Conservation (phyloP, 2,113 vertebrate species). For the Tupaia tana region DNA sequence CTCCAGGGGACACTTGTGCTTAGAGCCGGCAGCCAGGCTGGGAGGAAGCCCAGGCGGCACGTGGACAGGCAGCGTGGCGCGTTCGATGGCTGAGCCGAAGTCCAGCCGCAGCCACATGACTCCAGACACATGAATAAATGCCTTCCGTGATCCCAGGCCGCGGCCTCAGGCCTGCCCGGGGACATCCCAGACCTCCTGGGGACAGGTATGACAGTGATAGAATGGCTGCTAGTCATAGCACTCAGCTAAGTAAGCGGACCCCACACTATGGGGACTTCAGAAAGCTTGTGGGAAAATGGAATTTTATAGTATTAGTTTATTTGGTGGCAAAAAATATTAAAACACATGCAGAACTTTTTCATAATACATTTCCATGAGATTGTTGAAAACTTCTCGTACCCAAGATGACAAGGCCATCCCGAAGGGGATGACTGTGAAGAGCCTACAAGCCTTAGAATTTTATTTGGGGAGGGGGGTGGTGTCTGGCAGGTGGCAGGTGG, state of each 20-base stretch:
- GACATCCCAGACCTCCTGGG: not conserved
- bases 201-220: not conserved
- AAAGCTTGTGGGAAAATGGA: no score
- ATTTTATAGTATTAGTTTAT: no score
- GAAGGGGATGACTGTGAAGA: no score
- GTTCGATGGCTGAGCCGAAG: not conserved
- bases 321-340: no score
- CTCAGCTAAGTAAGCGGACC: not conserved
- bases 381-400: no score
- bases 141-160: no score
- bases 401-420: no score
- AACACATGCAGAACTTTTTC: no score
- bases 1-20: not conserved
- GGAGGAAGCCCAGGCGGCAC: not conserved
- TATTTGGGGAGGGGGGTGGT: no score
- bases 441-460: no score
- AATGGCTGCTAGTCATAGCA: not conserved
- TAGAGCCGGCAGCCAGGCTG: not conserved
- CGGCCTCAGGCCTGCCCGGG: not conserved
- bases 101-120: not conserved
- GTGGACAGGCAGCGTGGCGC: not conserved
- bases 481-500: no score
- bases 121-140: fast-evolving
- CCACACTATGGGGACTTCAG: not conserved
- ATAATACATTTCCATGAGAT: no score